These are phyloP conservation scores for Artibeus lituratus DNA, from an alignment of 2,797 vertebrate genomes.

Conservation along the genomic window DNA sequence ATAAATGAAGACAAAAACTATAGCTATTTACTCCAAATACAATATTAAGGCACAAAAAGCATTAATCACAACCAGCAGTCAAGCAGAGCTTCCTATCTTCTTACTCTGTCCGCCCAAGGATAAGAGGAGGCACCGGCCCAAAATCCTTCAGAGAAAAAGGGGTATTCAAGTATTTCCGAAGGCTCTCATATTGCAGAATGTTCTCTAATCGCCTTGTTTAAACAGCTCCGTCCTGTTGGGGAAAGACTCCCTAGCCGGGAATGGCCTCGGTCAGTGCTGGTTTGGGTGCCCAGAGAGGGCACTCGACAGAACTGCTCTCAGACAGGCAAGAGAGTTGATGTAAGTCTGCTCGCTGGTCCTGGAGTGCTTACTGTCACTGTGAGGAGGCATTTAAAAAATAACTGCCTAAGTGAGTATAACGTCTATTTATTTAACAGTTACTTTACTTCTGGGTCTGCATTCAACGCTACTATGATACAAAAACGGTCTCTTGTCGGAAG, in stretches of 20 bases:
- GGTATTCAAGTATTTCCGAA: neutral
- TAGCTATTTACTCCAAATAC: neutral
- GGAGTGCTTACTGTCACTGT: neutral
- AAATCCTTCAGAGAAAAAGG: neutral
- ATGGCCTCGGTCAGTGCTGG: conserved; percentile 8
- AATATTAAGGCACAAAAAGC: neutral
- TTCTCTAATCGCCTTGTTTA: conserved; percentile 46
- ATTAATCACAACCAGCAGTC: neutral
- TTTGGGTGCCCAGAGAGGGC: neutral
- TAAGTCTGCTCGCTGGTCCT: neutral
- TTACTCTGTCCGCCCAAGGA: neutral
- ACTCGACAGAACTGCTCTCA: neutral
- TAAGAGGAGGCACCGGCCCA: neutral
- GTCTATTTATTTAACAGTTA: neutral
- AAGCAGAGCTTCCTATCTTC: neutral
- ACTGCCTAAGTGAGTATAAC: neutral
- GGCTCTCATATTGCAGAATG: neutral
- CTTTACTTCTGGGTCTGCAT: conserved; percentile 16
- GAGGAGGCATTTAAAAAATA: neutral
- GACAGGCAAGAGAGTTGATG: neutral
- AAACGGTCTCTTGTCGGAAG: neutral
- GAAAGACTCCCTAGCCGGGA: conserved; percentile 34
- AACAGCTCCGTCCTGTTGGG: conserved; percentile 24
- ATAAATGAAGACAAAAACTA: conserved; percentile 26
- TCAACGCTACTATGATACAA: neutral